Evolutionary conservation across 2,888 invertebrate species (phyloP).

Genomic region (Baronia brevicornis): DNA sequence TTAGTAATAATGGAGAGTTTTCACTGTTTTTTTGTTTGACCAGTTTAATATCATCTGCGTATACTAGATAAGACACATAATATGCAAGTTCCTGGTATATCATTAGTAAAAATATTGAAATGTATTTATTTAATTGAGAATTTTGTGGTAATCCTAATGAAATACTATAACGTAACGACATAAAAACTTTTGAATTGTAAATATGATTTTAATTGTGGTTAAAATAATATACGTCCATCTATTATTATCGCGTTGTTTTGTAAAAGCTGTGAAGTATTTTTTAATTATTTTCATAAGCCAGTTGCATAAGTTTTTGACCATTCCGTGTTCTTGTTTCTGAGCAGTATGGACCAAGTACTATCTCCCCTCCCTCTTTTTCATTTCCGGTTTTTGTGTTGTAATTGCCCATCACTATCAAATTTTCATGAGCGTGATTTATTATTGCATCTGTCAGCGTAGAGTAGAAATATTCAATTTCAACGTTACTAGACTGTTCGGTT

Average conservation of each 20-base stretch:
- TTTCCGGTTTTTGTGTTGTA: conserved; percentile 14
- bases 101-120: too few relatives aligned
- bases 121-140: too few relatives aligned
- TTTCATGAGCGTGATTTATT: conserved; percentile 12
- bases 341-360: conserved; percentile 6
- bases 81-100: too few relatives aligned
- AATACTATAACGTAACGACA: too few relatives aligned
- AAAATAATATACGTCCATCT: conserved; percentile 18
- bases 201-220: too few relatives aligned
- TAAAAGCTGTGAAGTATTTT: conserved; percentile 11
- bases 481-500: conserved; percentile 9
- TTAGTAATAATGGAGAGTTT: too few relatives aligned
- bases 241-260: conserved; percentile 7
- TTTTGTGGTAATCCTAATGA: too few relatives aligned
- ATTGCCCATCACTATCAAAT: conserved; percentile 14
- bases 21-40: too few relatives aligned
- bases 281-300: conserved; percentile 10
- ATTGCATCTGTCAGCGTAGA: conserved; percentile 9
- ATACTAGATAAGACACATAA: too few relatives aligned
- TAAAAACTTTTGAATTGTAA: too few relatives aligned
- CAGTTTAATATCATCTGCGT: too few relatives aligned
- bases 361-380: conserved; percentile 8
- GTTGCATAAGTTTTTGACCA: conserved; percentile 12
- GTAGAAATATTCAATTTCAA: conserved; percentile 11
- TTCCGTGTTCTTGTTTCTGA: conserved; percentile 12